Evolutionary conservation across 2,113 vertebrate genomes (phyloP), one percentile per base, ranked within the genome.

Genomic region (Holacanthus passer): DNA sequence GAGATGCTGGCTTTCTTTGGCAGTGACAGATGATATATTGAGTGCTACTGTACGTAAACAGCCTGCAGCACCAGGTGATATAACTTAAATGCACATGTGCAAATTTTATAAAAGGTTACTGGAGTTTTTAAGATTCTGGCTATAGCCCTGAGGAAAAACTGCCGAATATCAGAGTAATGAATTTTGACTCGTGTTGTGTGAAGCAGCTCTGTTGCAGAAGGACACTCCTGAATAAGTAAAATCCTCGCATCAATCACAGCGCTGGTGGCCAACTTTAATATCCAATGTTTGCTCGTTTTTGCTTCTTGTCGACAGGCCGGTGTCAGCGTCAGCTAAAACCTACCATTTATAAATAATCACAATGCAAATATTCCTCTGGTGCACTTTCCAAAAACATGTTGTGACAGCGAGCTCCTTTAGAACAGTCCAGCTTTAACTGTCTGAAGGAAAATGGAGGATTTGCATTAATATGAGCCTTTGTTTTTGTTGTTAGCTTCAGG

Each of bases 401-500:
- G 50, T 87, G 82, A 77, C 80, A 83, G 72, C 20, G 5, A 78
- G 71, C 85, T 77, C 39, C 70, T 74, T 67, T 6, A 64, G 27
- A 77, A 24, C 0, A 5, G 35, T 41, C 75, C 2, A 3, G 59
- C 43, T 52, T 75, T 43, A 47, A 77, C 80, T 53, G 79, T 77
- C 72, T 73, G 79, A 35, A 68, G 50, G 17, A 68, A 73, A 82
- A 83, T 0, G 22, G 29, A 63, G 64, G 84, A 89, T 90, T 87
- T 86, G 81, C 78, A 84, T 91, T 79, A 45, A 78, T 83, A 64
- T n/a, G 10, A 52, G 59, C 45, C 39, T 88, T 82, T 88, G 75
- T 88, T 89, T 70, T 64, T 85, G 81, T 67, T 79, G 56, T 79
- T 85, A 53, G 80, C 90, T 68, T 69, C 82, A 29, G 88, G 87